phyloP scores from a whole-genome alignment of 2,888 invertebrate genomes.

The Erpobdella octoculata region DNA sequence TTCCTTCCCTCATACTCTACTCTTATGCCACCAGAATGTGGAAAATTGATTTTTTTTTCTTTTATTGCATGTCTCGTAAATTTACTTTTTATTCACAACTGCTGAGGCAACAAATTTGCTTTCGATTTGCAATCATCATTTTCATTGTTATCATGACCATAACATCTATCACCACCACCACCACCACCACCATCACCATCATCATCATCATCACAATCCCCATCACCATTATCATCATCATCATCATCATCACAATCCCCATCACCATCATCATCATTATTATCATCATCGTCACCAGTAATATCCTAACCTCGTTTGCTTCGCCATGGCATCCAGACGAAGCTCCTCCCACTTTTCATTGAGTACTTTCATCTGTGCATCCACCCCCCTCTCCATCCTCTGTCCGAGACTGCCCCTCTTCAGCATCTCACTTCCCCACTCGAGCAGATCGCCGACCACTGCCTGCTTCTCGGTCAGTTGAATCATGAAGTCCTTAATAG shows the following conservation, averaged over 20 bases:
- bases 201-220: neutral
- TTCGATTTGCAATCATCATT: no score
- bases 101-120: no score
- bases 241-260: neutral
- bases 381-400: constrained; percentile 61
- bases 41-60: no score
- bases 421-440: constrained; percentile 62
- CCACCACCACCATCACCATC: no score
- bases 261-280: neutral
- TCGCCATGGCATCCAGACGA: constrained; percentile 68
- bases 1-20: no score
- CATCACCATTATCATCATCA: neutral
- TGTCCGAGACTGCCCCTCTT: neutral
- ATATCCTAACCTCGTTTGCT: constrained; percentile 61
- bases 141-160: no score
- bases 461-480: constrained; percentile 77
- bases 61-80: no score
- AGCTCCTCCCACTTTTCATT: constrained; percentile 81
- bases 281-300: neutral
- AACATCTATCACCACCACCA: no score
- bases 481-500: constrained; percentile 65
- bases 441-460: constrained; percentile 75
- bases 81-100: no score
- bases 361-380: constrained; percentile 76
- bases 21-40: no score